Evolutionary conservation across 2,797 vertebrate genomes (phyloP).

Genomic region (Myotis findleyi): DNA sequence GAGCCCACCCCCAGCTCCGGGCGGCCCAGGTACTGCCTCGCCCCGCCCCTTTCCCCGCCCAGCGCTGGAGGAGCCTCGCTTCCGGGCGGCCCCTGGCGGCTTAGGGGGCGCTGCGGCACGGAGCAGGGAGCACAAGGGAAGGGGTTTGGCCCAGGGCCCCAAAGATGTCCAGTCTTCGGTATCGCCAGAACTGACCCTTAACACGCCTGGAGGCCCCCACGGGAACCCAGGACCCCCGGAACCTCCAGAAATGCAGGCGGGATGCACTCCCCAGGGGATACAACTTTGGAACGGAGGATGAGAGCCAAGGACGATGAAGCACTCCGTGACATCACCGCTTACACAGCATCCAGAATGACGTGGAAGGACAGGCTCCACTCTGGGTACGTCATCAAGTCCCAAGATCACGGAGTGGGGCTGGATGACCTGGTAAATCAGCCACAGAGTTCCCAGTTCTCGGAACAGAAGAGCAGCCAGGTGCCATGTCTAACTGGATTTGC

Average conservation of each 20-base stretch:
- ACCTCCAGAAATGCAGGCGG: neutral
- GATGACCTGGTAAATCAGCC: neutral
- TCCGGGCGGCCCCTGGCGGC: constrained; percentile 75
- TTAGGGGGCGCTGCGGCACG: constrained; percentile 19
- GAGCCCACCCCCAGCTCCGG: constrained; percentile 68
- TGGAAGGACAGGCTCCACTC: neutral
- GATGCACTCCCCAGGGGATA: neutral
- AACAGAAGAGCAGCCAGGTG: constrained; percentile 37
- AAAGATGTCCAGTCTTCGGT: neutral
- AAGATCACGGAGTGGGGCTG: neutral
- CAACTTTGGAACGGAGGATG: constrained; percentile 60
- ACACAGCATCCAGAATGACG: neutral
- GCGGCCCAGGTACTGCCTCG: constrained; percentile 65
- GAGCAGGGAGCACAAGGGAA: neutral
- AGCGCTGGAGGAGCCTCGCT: constrained; percentile 76
- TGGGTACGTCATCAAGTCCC: neutral
- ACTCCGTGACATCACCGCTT: neutral
- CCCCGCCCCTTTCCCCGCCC: constrained; percentile 77
- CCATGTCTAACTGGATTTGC: neutral
- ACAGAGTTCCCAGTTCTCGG: neutral
- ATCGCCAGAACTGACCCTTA: neutral
- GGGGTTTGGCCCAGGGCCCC: neutral
- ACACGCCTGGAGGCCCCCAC: neutral
- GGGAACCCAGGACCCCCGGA: neutral
- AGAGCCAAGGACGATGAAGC: neutral